Percentiles rank a stretch among this genome's conserved stretches.
phyloP scores from a whole-genome alignment of 1,140 invertebrate genomes.

The Solenopsis fugax region DNA sequence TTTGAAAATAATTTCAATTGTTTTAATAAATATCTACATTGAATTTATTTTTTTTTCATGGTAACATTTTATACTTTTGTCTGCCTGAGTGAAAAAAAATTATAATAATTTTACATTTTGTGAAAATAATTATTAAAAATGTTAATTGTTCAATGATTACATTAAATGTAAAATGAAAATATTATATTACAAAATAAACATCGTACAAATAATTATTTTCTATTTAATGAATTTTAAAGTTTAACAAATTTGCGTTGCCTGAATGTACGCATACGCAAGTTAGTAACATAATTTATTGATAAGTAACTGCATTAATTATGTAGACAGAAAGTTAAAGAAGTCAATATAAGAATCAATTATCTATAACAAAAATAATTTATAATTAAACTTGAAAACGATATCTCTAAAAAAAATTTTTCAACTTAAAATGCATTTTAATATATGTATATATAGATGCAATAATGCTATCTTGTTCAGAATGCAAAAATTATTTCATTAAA shows the following conservation, averaged over 20 bases:
- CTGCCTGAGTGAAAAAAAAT: not conserved
- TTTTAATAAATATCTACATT: conserved; percentile 16
- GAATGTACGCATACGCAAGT: conserved; percentile 67
- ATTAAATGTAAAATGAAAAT: not conserved
- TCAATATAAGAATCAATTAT: conserved; percentile 10
- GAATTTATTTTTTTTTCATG: not conserved
- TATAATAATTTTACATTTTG: conserved; percentile 22
- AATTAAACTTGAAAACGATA: not conserved
- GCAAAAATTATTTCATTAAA: not conserved
- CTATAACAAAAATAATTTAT: conserved; percentile 2
- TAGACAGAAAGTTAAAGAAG: conserved; percentile 72
- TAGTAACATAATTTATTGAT: conserved; percentile 79
- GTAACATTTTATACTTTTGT: conserved; percentile 3
- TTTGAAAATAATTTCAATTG: not conserved
- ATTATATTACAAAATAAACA: conserved; percentile 12
- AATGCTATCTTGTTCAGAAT: no score
- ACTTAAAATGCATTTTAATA: not conserved
- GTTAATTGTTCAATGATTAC: not conserved
- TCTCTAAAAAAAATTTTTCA: not conserved
- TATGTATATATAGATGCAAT: no score
- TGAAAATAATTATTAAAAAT: not conserved
- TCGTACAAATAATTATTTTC: conserved; percentile 35
- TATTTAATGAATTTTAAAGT: conserved; percentile 21
- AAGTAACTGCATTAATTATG: conserved; percentile 82
- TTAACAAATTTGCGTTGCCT: conserved; percentile 11